Evolutionary conservation across 1,140 invertebrate species (phyloP), one percentile per base, ranked within the genome.

Genomic region (Drosophila pachea): DNA sequence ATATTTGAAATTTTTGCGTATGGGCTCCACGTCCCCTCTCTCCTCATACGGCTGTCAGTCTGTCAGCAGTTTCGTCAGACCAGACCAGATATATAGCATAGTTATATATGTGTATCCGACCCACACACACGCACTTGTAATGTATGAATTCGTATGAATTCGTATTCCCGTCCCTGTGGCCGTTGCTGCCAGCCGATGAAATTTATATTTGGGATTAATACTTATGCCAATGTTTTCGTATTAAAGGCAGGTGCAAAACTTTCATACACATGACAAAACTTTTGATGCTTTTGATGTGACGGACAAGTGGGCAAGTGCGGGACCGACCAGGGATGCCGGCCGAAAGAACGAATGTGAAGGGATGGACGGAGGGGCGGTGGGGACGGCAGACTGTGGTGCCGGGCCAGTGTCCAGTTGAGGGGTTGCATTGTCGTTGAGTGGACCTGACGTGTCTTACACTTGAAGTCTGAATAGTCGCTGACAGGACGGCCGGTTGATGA

Each of bases 131-230:
- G 3, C n/a, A 42, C 3, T 49, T 14, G 48, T 14, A 29, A 31
- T 36, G 8, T 32, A 16, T 50, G 11, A 14, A n/a, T 29, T n/a
- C n/a, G 29, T 49, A 12, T 32, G 7, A 12, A 3, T 31, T 1
- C 31, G 9, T 58, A 9, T 56, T 56, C 55, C 56, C 11, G 47
- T 63, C 61, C 58, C 62, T 61, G 48, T 50, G 32, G 47, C 47
- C 0, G 66, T 48, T 68, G 62, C 8, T 61, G 69, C 55, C 64
- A 62, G 69, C 29, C 75, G 79, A 76, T 84, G 69, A 84, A 79
- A 84, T 76, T 83, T 84, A 73, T 86, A 84, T 84, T 84, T 76
- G 69, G 79, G 79, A 84, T 84, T 84, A 83, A 83, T 83, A 56
- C 54, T 56, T 56, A 84, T 84, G 79, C 79, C 81, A 86, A 76